phyloP scores from a whole-genome alignment of 2,888 invertebrate species.

The Lucinisca nassula region DNA sequence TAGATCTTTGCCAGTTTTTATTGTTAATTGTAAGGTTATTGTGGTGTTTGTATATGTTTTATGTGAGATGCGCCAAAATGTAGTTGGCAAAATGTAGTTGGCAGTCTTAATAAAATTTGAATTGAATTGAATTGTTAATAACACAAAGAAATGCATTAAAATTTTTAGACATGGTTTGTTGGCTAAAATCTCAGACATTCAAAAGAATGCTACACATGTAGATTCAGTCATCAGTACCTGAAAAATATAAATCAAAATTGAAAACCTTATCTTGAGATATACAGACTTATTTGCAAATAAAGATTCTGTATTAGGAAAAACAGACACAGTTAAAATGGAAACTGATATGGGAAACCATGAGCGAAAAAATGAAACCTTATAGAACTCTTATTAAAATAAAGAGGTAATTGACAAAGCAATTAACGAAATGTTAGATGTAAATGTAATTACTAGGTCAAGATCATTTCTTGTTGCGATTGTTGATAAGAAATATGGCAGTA shows the following conservation, averaged over 20 bases:
- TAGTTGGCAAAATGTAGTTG: no score
- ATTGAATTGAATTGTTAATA: no score
- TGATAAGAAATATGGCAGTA: not conserved
- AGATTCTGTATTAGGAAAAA: constrained; percentile 28
- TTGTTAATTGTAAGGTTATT: no score
- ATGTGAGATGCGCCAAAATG: no score
- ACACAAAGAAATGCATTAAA: no score
- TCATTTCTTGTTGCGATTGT: not conserved
- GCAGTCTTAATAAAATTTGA: no score
- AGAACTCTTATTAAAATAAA: constrained; percentile 1
- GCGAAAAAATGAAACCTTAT: constrained; percentile 15
- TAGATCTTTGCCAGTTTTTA: no score
- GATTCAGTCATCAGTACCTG: not conserved
- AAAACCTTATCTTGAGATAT: not conserved
- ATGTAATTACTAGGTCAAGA: not conserved
- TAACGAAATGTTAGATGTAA: constrained; percentile 37
- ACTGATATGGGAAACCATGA: constrained; percentile 14
- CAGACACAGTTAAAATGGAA: constrained; percentile 36
- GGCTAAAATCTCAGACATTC: no score
- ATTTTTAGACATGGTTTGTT: no score
- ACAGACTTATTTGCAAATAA: constrained; percentile 35
- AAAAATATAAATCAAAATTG: not conserved
- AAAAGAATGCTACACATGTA: no score
- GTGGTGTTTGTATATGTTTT: no score
- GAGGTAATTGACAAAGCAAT: constrained; percentile 35